Base-by-base conservation (phyloP, 2,888 invertebrate species). In the Bedellia somnulentella region DNA sequence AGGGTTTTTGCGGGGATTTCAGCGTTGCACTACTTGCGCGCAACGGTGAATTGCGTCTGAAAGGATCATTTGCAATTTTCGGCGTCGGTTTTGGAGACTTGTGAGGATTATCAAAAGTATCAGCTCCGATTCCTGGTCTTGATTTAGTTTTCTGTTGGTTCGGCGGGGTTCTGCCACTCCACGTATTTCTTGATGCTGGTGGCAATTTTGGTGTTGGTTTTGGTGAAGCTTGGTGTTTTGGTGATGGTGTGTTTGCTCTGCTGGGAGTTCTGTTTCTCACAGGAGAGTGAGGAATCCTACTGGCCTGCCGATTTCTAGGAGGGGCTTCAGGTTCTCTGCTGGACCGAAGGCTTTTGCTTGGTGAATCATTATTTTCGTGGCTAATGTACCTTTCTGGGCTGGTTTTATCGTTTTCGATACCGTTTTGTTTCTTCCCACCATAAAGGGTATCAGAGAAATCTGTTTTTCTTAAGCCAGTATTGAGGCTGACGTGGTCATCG, bases 381-480 rank as follows among this genome's bases (percentile, higher is more conserved):
- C 66, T 48, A 2, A 58, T 51, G n/a, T 75, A 77, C 24, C 76
- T 70, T 1, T 70, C 64, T 40, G 77, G 75, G 36, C 59, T 57
- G 17, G 67, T 67, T 40, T 67, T 66, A 36, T 71, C 64, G 17
- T 32, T 27, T 28, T 34, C 23, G 16, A 56, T 46, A 30, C 60
- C 55, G 45, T 57, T 52, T 30, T 63, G 52, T 42, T 79, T 73
- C 44, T 81, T 78, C 34, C 76, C 62, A 23, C 78, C 63, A 61
- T 80, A 79, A 52, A 85, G 75, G 43, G 81, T 77, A 53, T 81
- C 78, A 10, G 80, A 78, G 63, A 82, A 81, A 53, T 84, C 82
- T 1, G 86, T 87, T 59, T 85, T 86, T 12, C 86, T 79, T 2
- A 87, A 64, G 3, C 87, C 87, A 2, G 85, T 83, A 45, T 80